phyloP scores from a whole-genome alignment of 2,888 invertebrate species.

The Caenorhabditis uteleia region DNA sequence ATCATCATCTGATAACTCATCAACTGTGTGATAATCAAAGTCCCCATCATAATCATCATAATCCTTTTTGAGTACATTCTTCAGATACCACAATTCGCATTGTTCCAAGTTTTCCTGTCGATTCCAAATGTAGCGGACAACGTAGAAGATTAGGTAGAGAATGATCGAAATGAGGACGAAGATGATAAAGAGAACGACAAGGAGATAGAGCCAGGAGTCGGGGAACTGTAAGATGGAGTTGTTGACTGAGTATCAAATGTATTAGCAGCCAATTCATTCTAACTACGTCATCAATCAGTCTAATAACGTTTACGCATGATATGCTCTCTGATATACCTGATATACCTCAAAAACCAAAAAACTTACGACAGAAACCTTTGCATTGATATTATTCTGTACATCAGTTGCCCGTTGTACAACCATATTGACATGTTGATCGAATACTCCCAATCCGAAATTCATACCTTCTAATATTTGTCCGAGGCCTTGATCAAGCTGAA shows the following conservation, averaged over 20 bases:
- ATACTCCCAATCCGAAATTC: conserved; percentile 31
- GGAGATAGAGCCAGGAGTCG: conserved; percentile 40
- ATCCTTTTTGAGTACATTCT: conserved; percentile 30
- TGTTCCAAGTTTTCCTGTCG: conserved; percentile 29
- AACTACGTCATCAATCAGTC: no score
- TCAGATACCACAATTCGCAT: conserved; percentile 36
- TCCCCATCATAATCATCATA: conserved; percentile 23
- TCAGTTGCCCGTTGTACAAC: conserved; percentile 21
- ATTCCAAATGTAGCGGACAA: conserved; percentile 16
- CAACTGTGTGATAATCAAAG: conserved; percentile 19
- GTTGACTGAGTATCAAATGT: no score
- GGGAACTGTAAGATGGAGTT: conserved; percentile 36
- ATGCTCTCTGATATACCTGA: not conserved
- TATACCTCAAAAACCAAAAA: not conserved
- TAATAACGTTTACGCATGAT: no score
- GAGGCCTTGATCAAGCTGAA: conserved; percentile 30
- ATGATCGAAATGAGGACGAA: conserved; percentile 26
- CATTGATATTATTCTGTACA: conserved; percentile 20
- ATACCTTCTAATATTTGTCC: conserved; percentile 20
- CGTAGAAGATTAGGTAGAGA: conserved; percentile 33
- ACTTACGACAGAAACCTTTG: conserved; percentile 17
- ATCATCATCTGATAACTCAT: conserved; percentile 5
- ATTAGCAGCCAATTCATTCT: no score
- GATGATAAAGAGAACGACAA: conserved; percentile 29
- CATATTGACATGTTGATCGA: conserved; percentile 35